phyloP scores from a whole-genome alignment of 1,140 invertebrate genomes.

The Drosophila baimaii region DNA sequence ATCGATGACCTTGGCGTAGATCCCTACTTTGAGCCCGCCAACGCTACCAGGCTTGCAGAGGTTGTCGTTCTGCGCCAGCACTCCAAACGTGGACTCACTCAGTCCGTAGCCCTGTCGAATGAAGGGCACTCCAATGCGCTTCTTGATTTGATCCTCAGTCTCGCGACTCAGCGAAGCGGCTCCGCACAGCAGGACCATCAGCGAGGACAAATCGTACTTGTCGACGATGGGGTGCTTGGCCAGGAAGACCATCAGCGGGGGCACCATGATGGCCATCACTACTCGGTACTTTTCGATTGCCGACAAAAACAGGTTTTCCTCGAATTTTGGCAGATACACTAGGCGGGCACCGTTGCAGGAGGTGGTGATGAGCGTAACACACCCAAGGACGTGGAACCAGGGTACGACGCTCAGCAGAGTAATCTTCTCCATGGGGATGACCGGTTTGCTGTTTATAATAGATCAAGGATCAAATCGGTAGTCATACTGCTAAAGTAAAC shows the following conservation, averaged over 20 bases:
- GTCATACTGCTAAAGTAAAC: slow-evolving; percentile 36
- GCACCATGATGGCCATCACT: slow-evolving; percentile 87
- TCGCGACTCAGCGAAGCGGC: slow-evolving; percentile 85
- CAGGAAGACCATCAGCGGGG: slow-evolving; percentile 88
- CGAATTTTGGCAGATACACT: slow-evolving; percentile 88
- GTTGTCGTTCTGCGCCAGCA: slow-evolving; percentile 81
- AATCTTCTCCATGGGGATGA: slow-evolving; percentile 55
- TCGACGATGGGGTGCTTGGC: slow-evolving; percentile 87
- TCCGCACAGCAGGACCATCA: slow-evolving; percentile 86
- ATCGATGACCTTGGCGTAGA: slow-evolving; percentile 87
- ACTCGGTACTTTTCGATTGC: slow-evolving; percentile 87
- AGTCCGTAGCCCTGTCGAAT: slow-evolving; percentile 89
- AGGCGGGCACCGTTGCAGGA: slow-evolving; percentile 86
- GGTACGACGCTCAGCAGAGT: slow-evolving; percentile 86
- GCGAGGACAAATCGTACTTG: slow-evolving; percentile 87
- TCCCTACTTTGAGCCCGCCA: slow-evolving; percentile 86
- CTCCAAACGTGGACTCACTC: slow-evolving; percentile 87
- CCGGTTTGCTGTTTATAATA: slow-evolving; percentile 52
- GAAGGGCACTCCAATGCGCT: slow-evolving; percentile 84
- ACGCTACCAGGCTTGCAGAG: slow-evolving; percentile 86
- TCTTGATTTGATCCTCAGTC: slow-evolving; percentile 78
- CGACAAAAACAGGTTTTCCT: slow-evolving; percentile 88
- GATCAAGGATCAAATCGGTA: background rate
- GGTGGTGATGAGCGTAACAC: slow-evolving; percentile 85
- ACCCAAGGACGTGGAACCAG: slow-evolving; percentile 88